Conservation (phyloP, 2,113 vertebrate species). For the Tyto alba region DNA sequence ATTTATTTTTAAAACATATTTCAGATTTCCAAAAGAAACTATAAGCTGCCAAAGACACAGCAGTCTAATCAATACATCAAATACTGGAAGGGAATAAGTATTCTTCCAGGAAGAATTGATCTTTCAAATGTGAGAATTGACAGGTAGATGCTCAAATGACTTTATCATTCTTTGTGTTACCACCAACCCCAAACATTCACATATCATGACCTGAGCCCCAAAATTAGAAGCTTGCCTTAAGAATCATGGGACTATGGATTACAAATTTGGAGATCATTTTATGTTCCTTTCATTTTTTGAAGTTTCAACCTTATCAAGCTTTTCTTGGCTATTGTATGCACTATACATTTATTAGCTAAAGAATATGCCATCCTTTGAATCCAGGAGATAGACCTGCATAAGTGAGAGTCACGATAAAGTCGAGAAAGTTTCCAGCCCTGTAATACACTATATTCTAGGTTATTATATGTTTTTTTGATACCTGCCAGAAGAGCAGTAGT, state of each 20-base stretch:
- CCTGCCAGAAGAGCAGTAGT: neutral
- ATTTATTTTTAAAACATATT: conserved; percentile 1
- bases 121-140: neutral
- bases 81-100: neutral
- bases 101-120: neutral
- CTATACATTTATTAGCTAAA: neutral
- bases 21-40: conserved; percentile 26
- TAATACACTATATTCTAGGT: neutral
- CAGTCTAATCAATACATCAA: conserved; percentile 13
- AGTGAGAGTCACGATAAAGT: neutral
- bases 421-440: neutral
- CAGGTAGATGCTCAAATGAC: neutral
- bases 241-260: neutral
- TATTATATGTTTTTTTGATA: neutral
- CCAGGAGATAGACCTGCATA: neutral
- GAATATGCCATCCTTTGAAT: neutral
- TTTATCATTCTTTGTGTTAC: neutral
- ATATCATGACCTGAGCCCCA: neutral
- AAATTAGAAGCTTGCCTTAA: neutral
- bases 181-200: neutral
- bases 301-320: neutral
- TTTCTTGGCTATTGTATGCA: neutral
- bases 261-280: neutral
- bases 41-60: neutral
- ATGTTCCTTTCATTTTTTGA: neutral